Conservation (phyloP, 2,888 invertebrate species). For the Yponomeuta evonymella region DNA sequence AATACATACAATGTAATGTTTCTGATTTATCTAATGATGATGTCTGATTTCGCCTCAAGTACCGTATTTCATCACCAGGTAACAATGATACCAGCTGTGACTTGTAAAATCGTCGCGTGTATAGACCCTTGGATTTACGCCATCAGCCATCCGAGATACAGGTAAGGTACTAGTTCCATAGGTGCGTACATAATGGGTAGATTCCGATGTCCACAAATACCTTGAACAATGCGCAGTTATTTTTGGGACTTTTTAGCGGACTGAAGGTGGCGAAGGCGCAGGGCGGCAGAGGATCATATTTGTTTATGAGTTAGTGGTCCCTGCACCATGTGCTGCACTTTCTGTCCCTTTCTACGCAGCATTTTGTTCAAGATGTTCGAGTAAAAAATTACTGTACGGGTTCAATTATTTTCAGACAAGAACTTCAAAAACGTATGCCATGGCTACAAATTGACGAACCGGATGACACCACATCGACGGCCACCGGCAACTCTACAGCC, state of each 20-base stretch:
- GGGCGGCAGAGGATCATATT: too few relatives aligned
- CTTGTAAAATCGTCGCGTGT: constrained; percentile 92
- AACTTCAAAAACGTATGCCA: constrained; percentile 87
- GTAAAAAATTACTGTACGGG: too few relatives aligned
- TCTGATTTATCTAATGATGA: neutral
- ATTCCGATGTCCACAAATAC: too few relatives aligned
- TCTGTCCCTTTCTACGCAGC: too few relatives aligned
- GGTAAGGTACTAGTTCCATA: constrained; percentile 56
- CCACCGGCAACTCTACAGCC: constrained; percentile 66
- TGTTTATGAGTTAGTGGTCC: too few relatives aligned
- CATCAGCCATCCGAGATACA: constrained; percentile 92
- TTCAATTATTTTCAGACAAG: constrained; percentile 69
- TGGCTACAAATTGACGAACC: constrained; percentile 85
- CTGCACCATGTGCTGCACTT: too few relatives aligned
- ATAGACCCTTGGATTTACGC: constrained; percentile 95
- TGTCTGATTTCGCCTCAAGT: neutral
- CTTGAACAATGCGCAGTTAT: too few relatives aligned
- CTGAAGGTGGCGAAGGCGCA: too few relatives aligned
- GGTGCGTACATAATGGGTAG: too few relatives aligned
- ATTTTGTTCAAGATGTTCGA: too few relatives aligned
- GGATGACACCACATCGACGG: constrained; percentile 76
- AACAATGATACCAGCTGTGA: constrained; percentile 90
- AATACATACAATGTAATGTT: too few relatives aligned
- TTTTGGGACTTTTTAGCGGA: too few relatives aligned
- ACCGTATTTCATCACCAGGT: constrained; percentile 48